Conservation (phyloP, 2,888 invertebrate genomes). For the Pilophorus perplexus region DNA sequence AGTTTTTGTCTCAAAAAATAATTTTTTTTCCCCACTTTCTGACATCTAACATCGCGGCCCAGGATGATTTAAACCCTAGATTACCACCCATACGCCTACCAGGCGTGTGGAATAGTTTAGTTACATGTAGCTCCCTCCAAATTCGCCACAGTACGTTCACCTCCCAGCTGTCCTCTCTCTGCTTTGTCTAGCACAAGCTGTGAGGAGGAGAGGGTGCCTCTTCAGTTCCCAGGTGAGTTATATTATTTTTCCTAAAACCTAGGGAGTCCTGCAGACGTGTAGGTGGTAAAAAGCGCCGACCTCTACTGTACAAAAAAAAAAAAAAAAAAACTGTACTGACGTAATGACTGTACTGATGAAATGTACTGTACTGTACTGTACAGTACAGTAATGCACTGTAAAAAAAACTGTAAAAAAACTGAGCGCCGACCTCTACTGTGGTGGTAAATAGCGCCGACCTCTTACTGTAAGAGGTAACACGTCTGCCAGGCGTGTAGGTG, state of each 20-base stretch:
- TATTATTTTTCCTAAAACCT: not conserved
- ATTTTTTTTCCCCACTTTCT: no score
- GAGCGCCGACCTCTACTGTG: no score
- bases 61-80: not conserved
- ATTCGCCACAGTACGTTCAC: not conserved
- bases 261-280: not conserved
- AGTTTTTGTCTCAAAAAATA: no score
- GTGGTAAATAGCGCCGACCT: no score
- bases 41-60: no score
- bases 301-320: no score
- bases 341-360: no score
- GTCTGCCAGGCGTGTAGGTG: not conserved
- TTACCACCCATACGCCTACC: not conserved
- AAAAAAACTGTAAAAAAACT: no score
- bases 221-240: not conserved
- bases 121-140: not conserved
- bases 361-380: no score
- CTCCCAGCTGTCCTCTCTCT: not conserved
- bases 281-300: not conserved
- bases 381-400: no score
- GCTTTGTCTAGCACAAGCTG: not conserved
- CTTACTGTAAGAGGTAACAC: no score
- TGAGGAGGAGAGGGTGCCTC: not conserved
- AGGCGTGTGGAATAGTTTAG: not conserved
- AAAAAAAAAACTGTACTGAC: no score